Evolutionary conservation across 2,888 invertebrate genomes (phyloP).

Genomic region (Drosophila paranaensis): DNA sequence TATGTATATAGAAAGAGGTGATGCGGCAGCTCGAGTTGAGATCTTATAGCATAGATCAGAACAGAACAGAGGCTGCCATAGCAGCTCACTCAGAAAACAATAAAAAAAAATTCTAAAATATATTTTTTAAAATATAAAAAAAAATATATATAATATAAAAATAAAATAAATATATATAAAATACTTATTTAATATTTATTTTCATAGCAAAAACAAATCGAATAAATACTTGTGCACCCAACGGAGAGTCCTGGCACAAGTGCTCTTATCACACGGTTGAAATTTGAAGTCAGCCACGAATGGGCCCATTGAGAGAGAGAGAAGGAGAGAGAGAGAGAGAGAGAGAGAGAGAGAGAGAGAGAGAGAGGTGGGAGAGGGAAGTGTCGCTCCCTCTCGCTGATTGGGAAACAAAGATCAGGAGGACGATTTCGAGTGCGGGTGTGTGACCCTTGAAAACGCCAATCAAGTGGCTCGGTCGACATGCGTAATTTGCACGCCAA

Average conservation of each 20-base stretch:
- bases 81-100: background rate
- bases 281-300: constrained; percentile 24
- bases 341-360: background rate
- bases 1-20: background rate
- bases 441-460: constrained; percentile 72
- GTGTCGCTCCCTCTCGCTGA: too few species aligned
- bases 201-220: background rate
- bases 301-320: background rate
- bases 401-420: background rate
- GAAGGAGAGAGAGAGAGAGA: background rate
- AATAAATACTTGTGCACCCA: constrained; percentile 16
- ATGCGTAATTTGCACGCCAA: constrained; percentile 78
- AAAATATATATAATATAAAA: too few species aligned
- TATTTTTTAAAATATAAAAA: too few species aligned
- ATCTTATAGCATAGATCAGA: background rate
- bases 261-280: constrained; percentile 29
- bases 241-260: constrained; percentile 20
- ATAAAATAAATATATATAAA: background rate
- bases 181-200: background rate
- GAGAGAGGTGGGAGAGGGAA: too few species aligned
- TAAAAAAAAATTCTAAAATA: background rate
- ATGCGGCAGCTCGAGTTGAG: background rate
- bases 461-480: constrained; percentile 74
- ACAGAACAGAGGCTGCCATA: too few species aligned
- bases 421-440: constrained; percentile 43